These are phyloP conservation scores for Ormia ochracea DNA, from an alignment of 2,888 invertebrate genomes.

Conservation along the genomic window DNA sequence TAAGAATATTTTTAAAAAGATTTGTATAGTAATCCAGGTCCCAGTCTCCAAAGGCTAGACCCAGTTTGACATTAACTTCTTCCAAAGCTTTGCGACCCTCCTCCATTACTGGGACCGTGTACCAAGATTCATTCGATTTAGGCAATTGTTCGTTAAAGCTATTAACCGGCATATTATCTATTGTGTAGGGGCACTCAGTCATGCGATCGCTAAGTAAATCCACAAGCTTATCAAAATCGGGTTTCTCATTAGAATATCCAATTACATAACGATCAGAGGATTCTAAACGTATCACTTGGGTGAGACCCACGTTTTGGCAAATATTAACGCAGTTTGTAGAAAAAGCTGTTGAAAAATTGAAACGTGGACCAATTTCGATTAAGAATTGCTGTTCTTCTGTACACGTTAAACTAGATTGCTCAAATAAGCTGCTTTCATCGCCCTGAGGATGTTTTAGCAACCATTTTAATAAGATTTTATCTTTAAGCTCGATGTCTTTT, in stretches of 20 bases:
- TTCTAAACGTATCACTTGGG: slow-evolving; percentile 88
- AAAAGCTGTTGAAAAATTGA: slow-evolving; percentile 96
- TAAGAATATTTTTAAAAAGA: slow-evolving; percentile 87
- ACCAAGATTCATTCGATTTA: slow-evolving; percentile 85
- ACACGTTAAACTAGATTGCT: slow-evolving; percentile 65
- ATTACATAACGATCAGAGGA: slow-evolving; percentile 87
- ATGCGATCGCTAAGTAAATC: slow-evolving; percentile 90
- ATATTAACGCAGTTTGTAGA: slow-evolving; percentile 98
- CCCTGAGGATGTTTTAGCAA: slow-evolving; percentile 84
- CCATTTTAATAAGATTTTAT: slow-evolving; percentile 85
- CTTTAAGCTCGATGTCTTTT: slow-evolving; percentile 78
- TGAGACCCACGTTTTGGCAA: slow-evolving; percentile 88
- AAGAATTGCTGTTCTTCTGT: slow-evolving; percentile 75
- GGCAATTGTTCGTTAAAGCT: slow-evolving; percentile 84
- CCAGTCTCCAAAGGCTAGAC: slow-evolving; percentile 94
- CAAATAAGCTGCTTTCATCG: slow-evolving; percentile 79
- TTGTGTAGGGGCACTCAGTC: slow-evolving; percentile 92
- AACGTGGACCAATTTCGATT: slow-evolving; percentile 94
- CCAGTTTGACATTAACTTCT: slow-evolving; percentile 86
- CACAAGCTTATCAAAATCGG: slow-evolving; percentile 74
- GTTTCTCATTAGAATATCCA: slow-evolving; percentile 72
- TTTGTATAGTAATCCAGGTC: slow-evolving; percentile 94
- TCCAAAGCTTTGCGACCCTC: slow-evolving; percentile 88
- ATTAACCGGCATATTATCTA: slow-evolving; percentile 80
- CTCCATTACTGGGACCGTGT: slow-evolving; percentile 88